A percentile compares a stretch with the other conserved stretches of the same genome.
Conservation (phyloP, 1,140 invertebrate genomes). For the Drosophila insularis region DNA sequence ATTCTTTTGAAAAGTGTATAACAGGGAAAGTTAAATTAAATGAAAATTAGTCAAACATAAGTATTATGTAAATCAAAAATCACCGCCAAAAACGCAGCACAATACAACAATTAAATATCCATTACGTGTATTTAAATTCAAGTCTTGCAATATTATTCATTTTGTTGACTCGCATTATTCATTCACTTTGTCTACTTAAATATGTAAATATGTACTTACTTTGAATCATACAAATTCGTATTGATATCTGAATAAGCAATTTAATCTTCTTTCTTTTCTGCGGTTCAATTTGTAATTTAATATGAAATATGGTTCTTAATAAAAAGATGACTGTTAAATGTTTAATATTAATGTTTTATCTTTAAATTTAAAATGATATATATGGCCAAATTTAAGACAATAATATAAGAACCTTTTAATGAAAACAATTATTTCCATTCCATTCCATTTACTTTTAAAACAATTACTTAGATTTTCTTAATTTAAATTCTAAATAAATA, state of each 20-base stretch:
- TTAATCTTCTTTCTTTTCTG: neutral
- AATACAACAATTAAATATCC: conserved; percentile 18
- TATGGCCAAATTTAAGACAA: too few relatives aligned
- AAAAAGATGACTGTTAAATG: too few relatives aligned
- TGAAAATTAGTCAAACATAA: conserved; percentile 3
- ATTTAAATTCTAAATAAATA: too few relatives aligned
- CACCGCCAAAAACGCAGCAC: neutral
- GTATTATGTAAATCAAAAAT: conserved; percentile 8
- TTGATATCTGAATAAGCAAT: neutral
- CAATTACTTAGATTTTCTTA: too few relatives aligned
- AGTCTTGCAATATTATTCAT: neutral
- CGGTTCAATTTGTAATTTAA: neutral
- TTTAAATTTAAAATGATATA: too few relatives aligned
- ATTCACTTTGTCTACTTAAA: neutral
- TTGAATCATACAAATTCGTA: neutral
- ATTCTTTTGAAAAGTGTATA: neutral
- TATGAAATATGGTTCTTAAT: too few relatives aligned
- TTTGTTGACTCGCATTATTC: neutral
- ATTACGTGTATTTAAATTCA: neutral
- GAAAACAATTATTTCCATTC: too few relatives aligned
- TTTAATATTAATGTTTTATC: too few relatives aligned
- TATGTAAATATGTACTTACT: too few relatives aligned
- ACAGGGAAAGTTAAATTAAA: conserved; percentile 12
- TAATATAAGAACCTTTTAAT: too few relatives aligned
- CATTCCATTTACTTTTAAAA: too few relatives aligned